Conservation (phyloP, 2,797 vertebrate genomes). For the Enteromius treurensis region DNA sequence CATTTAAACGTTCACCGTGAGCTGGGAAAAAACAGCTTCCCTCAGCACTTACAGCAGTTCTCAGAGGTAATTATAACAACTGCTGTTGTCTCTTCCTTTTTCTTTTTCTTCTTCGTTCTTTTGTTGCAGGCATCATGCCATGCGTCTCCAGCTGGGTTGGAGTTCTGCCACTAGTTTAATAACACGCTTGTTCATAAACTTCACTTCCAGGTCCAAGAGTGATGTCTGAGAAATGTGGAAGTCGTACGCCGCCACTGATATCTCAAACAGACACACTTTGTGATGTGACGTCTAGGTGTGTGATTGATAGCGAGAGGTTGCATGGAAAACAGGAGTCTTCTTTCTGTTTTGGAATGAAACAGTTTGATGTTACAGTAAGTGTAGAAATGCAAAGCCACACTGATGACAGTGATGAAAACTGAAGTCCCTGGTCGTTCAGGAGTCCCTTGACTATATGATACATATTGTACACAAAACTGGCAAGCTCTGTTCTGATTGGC, state of each 20-base stretch:
- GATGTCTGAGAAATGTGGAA: conserved; percentile 8
- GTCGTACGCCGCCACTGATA: conserved; percentile 3
- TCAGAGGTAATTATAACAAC: conserved; percentile 45
- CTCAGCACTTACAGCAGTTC: conserved; percentile 57
- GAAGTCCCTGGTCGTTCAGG: neutral
- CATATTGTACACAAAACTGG: neutral
- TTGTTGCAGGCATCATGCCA: conserved; percentile 15
- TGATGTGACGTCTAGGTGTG: neutral
- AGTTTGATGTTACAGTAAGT: neutral
- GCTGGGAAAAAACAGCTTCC: conserved; percentile 42
- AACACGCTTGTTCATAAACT: conserved; percentile 38
- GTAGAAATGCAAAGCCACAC: neutral
- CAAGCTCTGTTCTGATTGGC: neutral
- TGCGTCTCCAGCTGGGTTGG: conserved; percentile 40
- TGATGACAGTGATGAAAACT: neutral
- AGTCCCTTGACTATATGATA: neutral
- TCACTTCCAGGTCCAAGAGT: conserved; percentile 8
- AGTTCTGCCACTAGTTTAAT: conserved; percentile 30
- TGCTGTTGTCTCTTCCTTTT: conserved; percentile 31
- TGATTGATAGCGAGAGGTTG: neutral
- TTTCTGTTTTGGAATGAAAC: conserved; percentile 7
- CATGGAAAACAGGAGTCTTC: neutral
- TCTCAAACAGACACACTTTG: conserved; percentile 17
- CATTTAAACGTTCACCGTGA: neutral
- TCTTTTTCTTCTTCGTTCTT: neutral